Conservation (phyloP, 1,140 invertebrate genomes). For the Proales similis region DNA sequence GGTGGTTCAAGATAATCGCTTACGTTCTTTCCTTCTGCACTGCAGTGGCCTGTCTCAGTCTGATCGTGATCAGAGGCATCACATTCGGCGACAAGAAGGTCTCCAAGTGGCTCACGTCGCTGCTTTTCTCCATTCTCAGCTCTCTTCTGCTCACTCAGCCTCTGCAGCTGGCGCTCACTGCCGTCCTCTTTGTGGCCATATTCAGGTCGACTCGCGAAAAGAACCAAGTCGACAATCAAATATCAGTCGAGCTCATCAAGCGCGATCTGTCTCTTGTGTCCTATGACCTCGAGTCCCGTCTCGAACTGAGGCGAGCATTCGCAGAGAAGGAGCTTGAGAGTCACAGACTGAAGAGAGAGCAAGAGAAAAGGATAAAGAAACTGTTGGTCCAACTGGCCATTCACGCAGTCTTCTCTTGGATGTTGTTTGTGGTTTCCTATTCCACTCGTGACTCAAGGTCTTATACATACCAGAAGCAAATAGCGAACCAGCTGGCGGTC, state of each 20-base stretch:
- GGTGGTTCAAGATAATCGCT: slow-evolving; percentile 6
- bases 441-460: slow-evolving; percentile 2
- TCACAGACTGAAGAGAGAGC: too few relatives aligned
- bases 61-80: slow-evolving; percentile 6
- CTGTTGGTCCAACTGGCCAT: too few relatives aligned
- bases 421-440: slow-evolving; percentile 19
- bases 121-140: not conserved
- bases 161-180: not conserved
- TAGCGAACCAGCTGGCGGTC: too few relatives aligned
- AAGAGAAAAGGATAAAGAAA: too few relatives aligned
- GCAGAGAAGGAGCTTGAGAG: too few relatives aligned
- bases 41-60: not conserved
- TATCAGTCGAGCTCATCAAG: too few relatives aligned
- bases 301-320: too few relatives aligned
- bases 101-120: slow-evolving; percentile 6
- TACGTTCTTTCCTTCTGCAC: not conserved
- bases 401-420: not conserved
- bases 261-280: too few relatives aligned
- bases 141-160: not conserved
- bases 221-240: too few relatives aligned
- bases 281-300: too few relatives aligned
- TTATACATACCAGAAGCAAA: slow-evolving; percentile 6
- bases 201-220: too few relatives aligned
- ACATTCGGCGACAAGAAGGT: slow-evolving; percentile 14
- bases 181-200: not conserved